Evolutionary conservation across 2,888 invertebrate genomes (phyloP), one percentile per base, ranked within the genome.

Genomic region (Eueremaeus valkanovi): DNA sequence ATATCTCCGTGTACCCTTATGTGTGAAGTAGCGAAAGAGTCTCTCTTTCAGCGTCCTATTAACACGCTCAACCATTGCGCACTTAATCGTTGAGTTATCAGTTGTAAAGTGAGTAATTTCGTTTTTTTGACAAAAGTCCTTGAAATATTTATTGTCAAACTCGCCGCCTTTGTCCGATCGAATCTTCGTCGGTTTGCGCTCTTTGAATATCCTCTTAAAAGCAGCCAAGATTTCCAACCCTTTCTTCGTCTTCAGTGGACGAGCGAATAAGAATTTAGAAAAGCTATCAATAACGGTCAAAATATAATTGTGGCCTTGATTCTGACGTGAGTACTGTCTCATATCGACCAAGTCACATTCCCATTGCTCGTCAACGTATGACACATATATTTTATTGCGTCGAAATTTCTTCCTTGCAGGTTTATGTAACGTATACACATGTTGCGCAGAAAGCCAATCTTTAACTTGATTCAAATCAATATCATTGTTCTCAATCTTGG

Each of bases 1-100:
- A 21, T 36, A 73, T 21, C 11, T 70, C 18, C 29, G 11, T 11
- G 70, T 70, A 1, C 70, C 70, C 3, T 70, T 36, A 6, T 6
- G 6, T 18, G 36, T 40, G 16, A 27, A 61, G 16, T 61, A 61
- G 1, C 40, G 31, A 18, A 51, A 82, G 75, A 82, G 79, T 74
- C 77, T 79, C 33, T 79, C 78, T 77, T 81, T 82, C 18, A 82
- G 49, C 5, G 81, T 82, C 72, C 81, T 68, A 76, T 82, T 80
- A 18, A 81, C 81, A 6, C 83, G 72, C 78, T 83, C 83, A 5
- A 81, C 79, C 3, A 82, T 76, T 0, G 79, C 76, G 1, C 81
- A 81, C 78, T 83, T 83, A 6, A 80, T 79, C 55, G 81, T 80
- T 3, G 78, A 79, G 76, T 81, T 80, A 16, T 79, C 75, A 0